Base-by-base conservation (phyloP, 2,113 vertebrate genomes). In the Conger conger region DNA sequence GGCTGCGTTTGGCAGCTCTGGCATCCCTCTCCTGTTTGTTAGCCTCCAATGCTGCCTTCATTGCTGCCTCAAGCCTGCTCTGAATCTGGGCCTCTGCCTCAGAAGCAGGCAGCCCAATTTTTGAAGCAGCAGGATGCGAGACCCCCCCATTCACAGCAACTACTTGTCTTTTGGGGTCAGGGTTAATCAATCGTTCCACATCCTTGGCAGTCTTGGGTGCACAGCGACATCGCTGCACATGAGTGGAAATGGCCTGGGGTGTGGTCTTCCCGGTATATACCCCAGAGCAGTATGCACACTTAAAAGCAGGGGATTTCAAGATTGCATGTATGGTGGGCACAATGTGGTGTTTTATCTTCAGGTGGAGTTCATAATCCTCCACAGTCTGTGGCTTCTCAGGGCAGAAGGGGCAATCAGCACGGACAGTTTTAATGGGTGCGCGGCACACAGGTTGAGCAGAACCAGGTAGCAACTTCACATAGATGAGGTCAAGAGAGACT, bases 191-290 rank as follows among this genome's bases (percentile, higher is more conserved):
- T 80, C 79, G 87, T 37, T 89, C 88, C 1, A 86, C 82, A n/a
- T 91, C 89, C 42, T 86, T 87, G 9, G 89, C 96, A 83, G 97
- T 94, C 91, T 96, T 98, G 0, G 97, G 98, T 6, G 97, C 97
- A 83, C 96, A 97, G 18, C 96, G 93, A 86, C 98, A 99, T 20
- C 97, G 95, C 85, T 97, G 95, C 85, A 99, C 89, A 81, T 99
- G 98, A 0, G 99, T 95, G 86, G 96, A 96, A 5, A 99, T 97
- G 0, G 98, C 98, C 13, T 97, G 96, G 57, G 97, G 93, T 0
- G 97, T 98, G 92, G 97, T 97, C 78, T 96, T 99, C 35, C 97
- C 98, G 0, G 97, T 98, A 93, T 99, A 99, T 20, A 99, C 97
- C 0, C 98, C 98, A 0, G 97, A 97, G 90, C 98, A 99, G 94